Evolutionary conservation across 2,113 vertebrate species (phyloP).

Genomic region (Spheniscus mendiculus): DNA sequence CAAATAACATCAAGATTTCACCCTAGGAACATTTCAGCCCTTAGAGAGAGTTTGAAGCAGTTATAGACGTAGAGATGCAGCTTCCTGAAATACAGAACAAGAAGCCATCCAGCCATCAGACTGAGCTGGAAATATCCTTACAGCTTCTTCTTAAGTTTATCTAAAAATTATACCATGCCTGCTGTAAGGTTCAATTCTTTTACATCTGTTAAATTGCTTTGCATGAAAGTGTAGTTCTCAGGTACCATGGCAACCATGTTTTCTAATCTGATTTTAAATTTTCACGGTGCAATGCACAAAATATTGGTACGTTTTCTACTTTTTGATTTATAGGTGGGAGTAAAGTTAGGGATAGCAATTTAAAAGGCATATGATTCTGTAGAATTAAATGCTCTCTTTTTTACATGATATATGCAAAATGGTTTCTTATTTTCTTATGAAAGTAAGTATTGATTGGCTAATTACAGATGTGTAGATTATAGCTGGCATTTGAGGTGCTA

Average conservation of each 20-base stretch:
- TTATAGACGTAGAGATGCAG: background rate
- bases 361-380: background rate
- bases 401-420: background rate
- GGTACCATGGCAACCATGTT: conserved; percentile 68
- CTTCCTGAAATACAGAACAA: background rate
- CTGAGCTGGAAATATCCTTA: conserved; percentile 5
- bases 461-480: background rate
- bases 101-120: background rate
- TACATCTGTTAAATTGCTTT: conserved; percentile 65
- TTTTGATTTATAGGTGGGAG: conserved; percentile 51
- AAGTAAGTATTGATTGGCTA: background rate
- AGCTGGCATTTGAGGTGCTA: background rate
- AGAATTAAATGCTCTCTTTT: background rate
- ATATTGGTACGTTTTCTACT: conserved; percentile 27
- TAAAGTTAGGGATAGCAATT: conserved; percentile 4
- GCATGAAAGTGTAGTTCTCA: conserved; percentile 65
- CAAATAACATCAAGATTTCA: background rate
- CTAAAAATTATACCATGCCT: conserved; percentile 29
- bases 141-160: conserved; percentile 37
- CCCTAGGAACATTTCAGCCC: background rate
- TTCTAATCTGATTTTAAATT: conserved; percentile 65
- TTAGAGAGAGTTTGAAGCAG: background rate
- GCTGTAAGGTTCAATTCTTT: conserved; percentile 47
- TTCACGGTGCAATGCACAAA: conserved; percentile 36
- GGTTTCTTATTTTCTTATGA: background rate